phyloP scores from a whole-genome alignment of 1,140 invertebrate genomes.

The Zaprionus taronus region DNA sequence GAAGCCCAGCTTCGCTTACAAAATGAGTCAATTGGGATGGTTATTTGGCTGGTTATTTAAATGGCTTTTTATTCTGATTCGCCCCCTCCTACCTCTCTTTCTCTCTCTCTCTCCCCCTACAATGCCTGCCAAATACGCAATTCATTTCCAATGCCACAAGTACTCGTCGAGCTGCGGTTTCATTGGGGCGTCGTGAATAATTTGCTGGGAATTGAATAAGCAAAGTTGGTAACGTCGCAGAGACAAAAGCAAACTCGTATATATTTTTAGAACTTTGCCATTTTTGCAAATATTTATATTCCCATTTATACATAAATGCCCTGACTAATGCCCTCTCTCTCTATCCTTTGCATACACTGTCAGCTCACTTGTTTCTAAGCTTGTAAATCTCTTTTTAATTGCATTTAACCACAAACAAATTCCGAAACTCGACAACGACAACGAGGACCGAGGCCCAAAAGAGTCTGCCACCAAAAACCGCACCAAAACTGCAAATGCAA shows the following conservation, averaged over 20 bases:
- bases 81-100: not conserved
- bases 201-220: slow-evolving; percentile 32
- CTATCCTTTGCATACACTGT: not conserved
- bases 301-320: slow-evolving; percentile 18
- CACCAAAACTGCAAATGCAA: slow-evolving; percentile 67
- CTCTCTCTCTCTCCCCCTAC: no score
- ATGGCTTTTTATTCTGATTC: slow-evolving; percentile 18
- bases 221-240: not conserved
- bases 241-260: not conserved
- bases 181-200: slow-evolving; percentile 8
- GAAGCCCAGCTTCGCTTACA: slow-evolving; percentile 20
- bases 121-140: not conserved
- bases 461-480: slow-evolving; percentile 57
- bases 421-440: slow-evolving; percentile 56
- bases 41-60: slow-evolving; percentile 33
- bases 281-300: slow-evolving; percentile 25
- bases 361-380: slow-evolving; percentile 33
- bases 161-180: slow-evolving; percentile 7
- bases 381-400: slow-evolving; percentile 82
- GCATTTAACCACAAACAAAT: slow-evolving; percentile 80
- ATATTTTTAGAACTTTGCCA: not conserved
- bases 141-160: slow-evolving; percentile 40
- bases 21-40: slow-evolving; percentile 52
- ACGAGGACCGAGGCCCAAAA: slow-evolving; percentile 23
- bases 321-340: not conserved